phyloP scores from a whole-genome alignment of 1,140 invertebrate genomes.

The Drosophila burlai region DNA sequence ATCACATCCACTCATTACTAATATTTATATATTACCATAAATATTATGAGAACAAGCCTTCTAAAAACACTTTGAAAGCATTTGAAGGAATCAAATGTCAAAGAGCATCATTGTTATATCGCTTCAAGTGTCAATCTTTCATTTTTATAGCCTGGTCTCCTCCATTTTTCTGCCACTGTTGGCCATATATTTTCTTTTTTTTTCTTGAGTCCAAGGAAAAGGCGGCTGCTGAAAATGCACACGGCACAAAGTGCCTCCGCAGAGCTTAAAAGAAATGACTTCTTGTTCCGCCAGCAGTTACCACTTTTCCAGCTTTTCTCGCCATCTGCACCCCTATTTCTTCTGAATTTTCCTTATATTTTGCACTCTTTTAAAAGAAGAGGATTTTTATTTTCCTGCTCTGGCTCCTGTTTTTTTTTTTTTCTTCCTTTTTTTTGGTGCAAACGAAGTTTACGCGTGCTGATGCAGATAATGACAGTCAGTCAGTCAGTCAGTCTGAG shows the following conservation, averaged over 20 bases:
- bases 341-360: slow-evolving; percentile 13
- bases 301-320: slow-evolving; percentile 21
- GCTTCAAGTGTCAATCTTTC: neutral
- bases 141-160: neutral
- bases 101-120: neutral
- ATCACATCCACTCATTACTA: too few relatives aligned
- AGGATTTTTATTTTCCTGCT: slow-evolving; percentile 5
- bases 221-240: slow-evolving; percentile 20
- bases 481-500: slow-evolving; percentile 65
- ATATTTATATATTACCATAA: too few relatives aligned
- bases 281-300: slow-evolving; percentile 69
- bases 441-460: slow-evolving; percentile 81
- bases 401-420: slow-evolving; percentile 21
- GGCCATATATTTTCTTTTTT: neutral
- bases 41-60: too few relatives aligned
- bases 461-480: slow-evolving; percentile 78
- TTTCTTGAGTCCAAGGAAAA: slow-evolving; percentile 16
- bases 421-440: slow-evolving; percentile 40
- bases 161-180: slow-evolving; percentile 8
- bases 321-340: slow-evolving; percentile 1
- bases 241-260: slow-evolving; percentile 65
- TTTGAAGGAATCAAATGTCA: neutral
- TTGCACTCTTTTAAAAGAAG: slow-evolving; percentile 16
- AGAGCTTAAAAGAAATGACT: slow-evolving; percentile 79
- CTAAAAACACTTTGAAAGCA: neutral